phyloP scores from a whole-genome alignment of 2,797 vertebrate genomes.

The Mus caroli region DNA sequence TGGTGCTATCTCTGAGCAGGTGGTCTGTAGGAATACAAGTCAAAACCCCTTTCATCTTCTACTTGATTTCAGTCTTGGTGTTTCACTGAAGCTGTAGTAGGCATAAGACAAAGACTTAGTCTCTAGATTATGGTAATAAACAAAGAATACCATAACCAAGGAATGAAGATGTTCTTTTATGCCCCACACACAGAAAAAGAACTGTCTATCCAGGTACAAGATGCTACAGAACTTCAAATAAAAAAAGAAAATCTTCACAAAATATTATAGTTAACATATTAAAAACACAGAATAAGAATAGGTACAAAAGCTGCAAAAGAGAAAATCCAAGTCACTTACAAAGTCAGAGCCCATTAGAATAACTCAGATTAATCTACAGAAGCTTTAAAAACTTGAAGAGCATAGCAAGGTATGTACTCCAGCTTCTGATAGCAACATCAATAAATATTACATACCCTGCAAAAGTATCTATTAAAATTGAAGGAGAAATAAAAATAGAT shows the following conservation, averaged over 20 bases:
- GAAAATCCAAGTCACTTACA: background rate
- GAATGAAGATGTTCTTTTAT: background rate
- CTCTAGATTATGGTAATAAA: background rate
- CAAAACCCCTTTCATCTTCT: background rate
- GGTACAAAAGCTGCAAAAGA: background rate
- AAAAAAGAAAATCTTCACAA: background rate
- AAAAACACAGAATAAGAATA: background rate
- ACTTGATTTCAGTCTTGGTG: background rate
- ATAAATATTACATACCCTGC: background rate
- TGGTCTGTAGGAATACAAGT: background rate
- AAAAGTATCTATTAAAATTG: background rate
- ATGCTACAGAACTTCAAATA: background rate
- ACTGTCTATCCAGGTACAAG: background rate
- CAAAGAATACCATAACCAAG: background rate
- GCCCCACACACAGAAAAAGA: background rate
- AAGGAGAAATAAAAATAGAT: background rate
- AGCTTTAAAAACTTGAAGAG: background rate
- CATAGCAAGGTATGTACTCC: background rate
- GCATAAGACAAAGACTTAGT: background rate
- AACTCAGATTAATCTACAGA: background rate
- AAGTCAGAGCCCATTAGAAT: background rate
- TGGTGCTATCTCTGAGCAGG: background rate
- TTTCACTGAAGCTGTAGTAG: background rate
- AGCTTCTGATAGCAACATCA: background rate
- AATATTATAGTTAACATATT: background rate